Evolutionary conservation across 2,113 vertebrate genomes (phyloP), one percentile per base, ranked within the genome.

Genomic region (Motacilla alba): DNA sequence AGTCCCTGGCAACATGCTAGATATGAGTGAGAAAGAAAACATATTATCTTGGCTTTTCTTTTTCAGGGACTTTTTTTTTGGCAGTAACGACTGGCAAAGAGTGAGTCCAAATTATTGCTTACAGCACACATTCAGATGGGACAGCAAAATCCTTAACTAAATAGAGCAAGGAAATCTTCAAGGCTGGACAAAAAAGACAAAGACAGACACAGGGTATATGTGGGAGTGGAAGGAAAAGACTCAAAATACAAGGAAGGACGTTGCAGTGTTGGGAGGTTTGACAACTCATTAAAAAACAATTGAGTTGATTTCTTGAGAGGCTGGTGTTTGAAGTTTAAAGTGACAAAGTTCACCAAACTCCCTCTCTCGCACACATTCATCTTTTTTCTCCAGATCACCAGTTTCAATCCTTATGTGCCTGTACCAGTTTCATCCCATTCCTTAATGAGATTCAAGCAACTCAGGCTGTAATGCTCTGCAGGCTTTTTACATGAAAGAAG

Each of bases 1-100:
- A 97, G 92, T 94, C 95, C 96, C 95, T 97, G 95, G 95, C 95
- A 97, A 95, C 31, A 70, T 37, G 64, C 55, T 77, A 92, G 83
- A 94, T 95, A 56, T 13, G 31, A 93, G 73, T 30, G 66, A 92
- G 56, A 86, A 35, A 92, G 70, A 85, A 82, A 93, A 89, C 30
- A 46, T 43, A 89, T 60, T 91, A 55, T 94, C 75, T 90, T 92
- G 67, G 80, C 59, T 81, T 93, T 95, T 79, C 77, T 86, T 47
- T 85, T 86, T 77, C 22, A 64, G 89, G 55, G 90, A 12, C 19
- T 59, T 67, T 69, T 80, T 70, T 94, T 92, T 96, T 97, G 96
- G 95, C 94, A 94, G 75, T 37, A 92, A 93, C 7, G 95, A 82
- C 73, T 93, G 84, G 75, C 88, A 89, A 66, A 63, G 50, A 95